Base-by-base conservation (phyloP, 2,888 invertebrate genomes). In the Danaus chrysippus region DNA sequence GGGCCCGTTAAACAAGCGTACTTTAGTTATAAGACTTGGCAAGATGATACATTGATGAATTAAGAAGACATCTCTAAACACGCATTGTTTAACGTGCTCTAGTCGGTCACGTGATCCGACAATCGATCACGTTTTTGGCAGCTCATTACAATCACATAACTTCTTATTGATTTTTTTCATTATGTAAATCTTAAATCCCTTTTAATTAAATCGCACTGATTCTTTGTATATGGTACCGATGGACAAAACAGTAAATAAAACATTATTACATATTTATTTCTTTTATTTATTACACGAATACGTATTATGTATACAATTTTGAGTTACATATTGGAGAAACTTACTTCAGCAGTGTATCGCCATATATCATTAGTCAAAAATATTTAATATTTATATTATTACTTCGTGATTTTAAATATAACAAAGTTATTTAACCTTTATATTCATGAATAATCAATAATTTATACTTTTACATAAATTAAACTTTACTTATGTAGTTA, bases 131-230 rank as follows among this genome's bases (percentile, higher is more conserved):
- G 62, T 65, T 15, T 15, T 65, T 67, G 65, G 65, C 66, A 70
- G 63, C 64, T 67, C 60, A 64, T 65, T 74, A 69, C 65, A 72
- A n/a, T 75, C 71, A 71, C 58, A 84, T 86, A 83, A 82, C 83
- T 83, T 84, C 82, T 73, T 78, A 72, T 77, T 75, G 75, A 64
- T 71, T 64, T 73, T 72, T 59, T 70, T 74, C 76, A 74, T 78
- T 77, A 79, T 82, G 82, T 76, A 79, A 76, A 72, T 75, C 81
- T 74, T 68, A 71, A 76, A 72, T 67, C 76, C 77, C 75, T 77
- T 79, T 76, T 76, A 79, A 79, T 70, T 78, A 80, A 71, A 78
- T 74, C 80, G 86, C 87, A 87, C 89, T 86, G 87, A 86, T 85
- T 85, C 23, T 85, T 82, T 78, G 76, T 72, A 78, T 84, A 84